phyloP scores from a whole-genome alignment of 2,113 vertebrate genomes.

The Sturnus vulgaris region DNA sequence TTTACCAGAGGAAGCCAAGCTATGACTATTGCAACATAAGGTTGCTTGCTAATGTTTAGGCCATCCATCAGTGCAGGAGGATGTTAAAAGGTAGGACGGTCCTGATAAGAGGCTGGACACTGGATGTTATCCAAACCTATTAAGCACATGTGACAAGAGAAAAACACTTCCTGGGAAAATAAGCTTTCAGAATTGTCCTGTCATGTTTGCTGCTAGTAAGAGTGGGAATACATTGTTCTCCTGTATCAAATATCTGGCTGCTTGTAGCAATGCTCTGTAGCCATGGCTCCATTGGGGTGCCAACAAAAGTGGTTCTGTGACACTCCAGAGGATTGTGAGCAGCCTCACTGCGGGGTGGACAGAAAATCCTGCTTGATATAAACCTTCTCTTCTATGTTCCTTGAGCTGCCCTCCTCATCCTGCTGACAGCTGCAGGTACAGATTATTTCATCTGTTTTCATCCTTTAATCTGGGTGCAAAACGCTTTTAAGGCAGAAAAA shows the following conservation, averaged over 20 bases:
- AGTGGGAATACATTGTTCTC: background rate
- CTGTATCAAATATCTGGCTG: background rate
- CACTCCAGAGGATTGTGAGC: background rate
- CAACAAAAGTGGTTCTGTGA: background rate
- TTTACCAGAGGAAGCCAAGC: slow-evolving; percentile 52
- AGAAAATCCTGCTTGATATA: background rate
- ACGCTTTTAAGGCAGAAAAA: background rate
- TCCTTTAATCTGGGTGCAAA: background rate
- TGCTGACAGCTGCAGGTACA: background rate
- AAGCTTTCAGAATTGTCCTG: background rate
- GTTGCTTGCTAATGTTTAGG: slow-evolving; percentile 29
- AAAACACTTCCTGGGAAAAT: background rate
- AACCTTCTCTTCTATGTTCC: background rate
- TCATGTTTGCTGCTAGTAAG: background rate
- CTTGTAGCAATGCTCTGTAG: background rate
- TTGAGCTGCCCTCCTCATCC: background rate
- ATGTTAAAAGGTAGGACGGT: slow-evolving; percentile 4
- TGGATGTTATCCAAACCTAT: background rate
- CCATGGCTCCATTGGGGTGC: background rate
- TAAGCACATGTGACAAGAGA: background rate
- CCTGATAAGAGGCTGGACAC: slow-evolving; percentile 20
- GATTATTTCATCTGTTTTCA: background rate
- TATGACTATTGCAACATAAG: slow-evolving; percentile 44
- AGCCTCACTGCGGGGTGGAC: background rate
- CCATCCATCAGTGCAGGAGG: slow-evolving; percentile 23